Conservation (phyloP, 53 echinoderm and acorn worm genomes). For the Astropecten irregularis region DNA sequence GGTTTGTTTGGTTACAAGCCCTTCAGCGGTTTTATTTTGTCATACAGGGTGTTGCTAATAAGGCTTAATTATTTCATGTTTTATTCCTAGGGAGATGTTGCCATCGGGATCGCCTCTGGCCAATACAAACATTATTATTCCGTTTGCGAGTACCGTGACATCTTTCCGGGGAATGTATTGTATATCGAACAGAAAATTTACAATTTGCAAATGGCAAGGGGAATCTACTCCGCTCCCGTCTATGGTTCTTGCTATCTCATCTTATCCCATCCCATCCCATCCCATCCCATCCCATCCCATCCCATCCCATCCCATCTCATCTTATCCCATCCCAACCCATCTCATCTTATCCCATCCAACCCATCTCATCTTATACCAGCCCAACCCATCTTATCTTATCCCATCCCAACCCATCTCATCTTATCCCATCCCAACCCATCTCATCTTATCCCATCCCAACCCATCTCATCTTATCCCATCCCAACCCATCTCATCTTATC, state of each 20-base stretch:
- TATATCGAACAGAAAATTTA: no score
- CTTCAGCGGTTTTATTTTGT: no score
- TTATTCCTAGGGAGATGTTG: no score
- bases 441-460: slow-evolving; percentile 17
- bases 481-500: slow-evolving; percentile 14
- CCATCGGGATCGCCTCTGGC: no score
- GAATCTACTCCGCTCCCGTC: no score
- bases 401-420: slow-evolving; percentile 31
- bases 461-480: slow-evolving; percentile 10
- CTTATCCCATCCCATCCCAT: not conserved
- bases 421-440: slow-evolving; percentile 6
- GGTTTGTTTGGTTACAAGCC: no score
- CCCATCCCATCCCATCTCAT: not conserved
- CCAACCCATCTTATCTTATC: slow-evolving; percentile 21
- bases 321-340: not conserved
- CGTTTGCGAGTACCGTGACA: no score
- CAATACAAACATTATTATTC: no score
- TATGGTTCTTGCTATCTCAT: not conserved
- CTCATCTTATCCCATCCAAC: not conserved
- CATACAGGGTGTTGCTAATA: no score
- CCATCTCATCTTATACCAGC: slow-evolving; percentile 5
- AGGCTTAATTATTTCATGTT: no score
- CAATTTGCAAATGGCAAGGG: no score
- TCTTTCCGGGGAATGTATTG: no score
- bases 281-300: not conserved